These are phyloP conservation scores for Campylorhamphus procurvoides DNA, from an alignment of 2,113 vertebrate species.

Conservation along the genomic window DNA sequence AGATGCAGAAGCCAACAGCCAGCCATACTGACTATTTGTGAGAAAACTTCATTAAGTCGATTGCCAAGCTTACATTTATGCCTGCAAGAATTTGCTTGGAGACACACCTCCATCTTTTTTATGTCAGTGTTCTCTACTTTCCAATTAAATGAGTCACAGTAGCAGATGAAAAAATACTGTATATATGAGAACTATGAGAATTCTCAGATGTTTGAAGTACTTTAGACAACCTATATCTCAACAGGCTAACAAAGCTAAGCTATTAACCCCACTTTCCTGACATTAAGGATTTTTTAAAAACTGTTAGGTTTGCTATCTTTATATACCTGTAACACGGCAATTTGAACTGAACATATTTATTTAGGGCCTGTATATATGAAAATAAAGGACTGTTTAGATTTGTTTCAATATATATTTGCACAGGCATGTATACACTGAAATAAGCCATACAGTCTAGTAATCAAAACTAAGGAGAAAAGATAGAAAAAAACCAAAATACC, in stretches of 20 bases:
- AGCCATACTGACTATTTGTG: background rate
- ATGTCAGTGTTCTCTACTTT: background rate
- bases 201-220: background rate
- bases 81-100: background rate
- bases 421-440: background rate
- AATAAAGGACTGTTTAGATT: background rate
- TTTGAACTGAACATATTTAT: background rate
- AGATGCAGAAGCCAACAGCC: background rate
- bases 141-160: background rate
- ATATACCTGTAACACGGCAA: background rate
- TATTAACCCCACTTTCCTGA: background rate
- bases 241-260: background rate
- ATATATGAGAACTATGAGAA: background rate
- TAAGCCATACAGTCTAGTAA: background rate
- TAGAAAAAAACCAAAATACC: background rate
- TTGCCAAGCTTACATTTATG: background rate
- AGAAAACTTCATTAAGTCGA: background rate
- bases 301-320: background rate
- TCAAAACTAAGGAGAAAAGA: background rate
- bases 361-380: background rate
- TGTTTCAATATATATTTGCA: background rate
- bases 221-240: background rate
- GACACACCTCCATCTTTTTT: background rate
- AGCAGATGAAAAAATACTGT: accelerated
- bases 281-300: background rate